These are phyloP conservation scores for Caenorhabditis tropicalis DNA, from an alignment of 1,140 invertebrate species.

Conservation along the genomic window DNA sequence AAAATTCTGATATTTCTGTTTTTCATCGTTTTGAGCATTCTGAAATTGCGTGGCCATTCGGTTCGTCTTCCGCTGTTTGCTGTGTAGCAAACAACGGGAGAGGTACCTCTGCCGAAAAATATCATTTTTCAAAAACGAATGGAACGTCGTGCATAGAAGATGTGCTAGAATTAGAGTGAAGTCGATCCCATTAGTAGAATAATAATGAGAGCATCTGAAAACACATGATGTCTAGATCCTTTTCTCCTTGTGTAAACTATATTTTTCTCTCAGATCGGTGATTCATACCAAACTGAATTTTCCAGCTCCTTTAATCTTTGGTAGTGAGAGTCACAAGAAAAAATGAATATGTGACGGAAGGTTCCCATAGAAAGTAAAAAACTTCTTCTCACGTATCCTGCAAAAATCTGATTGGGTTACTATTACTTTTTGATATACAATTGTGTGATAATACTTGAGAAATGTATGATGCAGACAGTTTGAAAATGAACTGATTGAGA, in stretches of 20 bases:
- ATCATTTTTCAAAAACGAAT: constrained; percentile 34
- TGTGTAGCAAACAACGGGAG: neutral
- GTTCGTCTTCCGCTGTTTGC: neutral
- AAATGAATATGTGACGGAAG: neutral
- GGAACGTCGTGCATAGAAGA: constrained; percentile 26
- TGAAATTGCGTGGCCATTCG: neutral
- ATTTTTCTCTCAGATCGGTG: neutral
- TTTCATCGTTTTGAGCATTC: neutral
- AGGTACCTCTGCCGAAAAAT: constrained; percentile 18
- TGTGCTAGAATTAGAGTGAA: constrained; percentile 6
- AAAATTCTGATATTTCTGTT: neutral
- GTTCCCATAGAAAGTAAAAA: neutral
- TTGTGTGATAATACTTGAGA: neutral
- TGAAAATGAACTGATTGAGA: neutral
- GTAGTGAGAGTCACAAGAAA: neutral
- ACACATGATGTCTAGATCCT: neutral
- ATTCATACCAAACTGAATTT: neutral
- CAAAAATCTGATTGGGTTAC: neutral
- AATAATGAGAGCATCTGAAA: constrained; percentile 18
- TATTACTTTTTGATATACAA: neutral
- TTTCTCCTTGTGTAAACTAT: neutral
- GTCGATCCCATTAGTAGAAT: constrained; percentile 26
- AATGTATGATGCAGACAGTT: neutral
- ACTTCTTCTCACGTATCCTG: constrained; percentile 6
- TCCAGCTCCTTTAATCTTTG: neutral